These are phyloP conservation scores for Leucophenga maculata DNA, from an alignment of 2,888 invertebrate species.

Conservation along the genomic window DNA sequence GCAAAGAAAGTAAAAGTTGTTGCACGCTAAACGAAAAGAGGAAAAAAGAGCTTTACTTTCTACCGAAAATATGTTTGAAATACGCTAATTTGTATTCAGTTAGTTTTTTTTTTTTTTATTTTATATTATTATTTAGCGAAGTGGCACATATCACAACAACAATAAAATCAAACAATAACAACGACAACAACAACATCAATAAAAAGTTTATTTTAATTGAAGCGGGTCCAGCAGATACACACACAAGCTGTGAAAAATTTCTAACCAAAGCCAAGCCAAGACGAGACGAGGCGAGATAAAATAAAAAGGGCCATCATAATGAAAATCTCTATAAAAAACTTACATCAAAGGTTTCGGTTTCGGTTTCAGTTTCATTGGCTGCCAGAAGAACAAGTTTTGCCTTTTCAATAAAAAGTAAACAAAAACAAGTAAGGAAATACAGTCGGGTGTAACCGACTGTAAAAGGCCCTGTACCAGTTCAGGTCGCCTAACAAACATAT, in stretches of 20 bases:
- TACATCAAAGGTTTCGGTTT: slow-evolving; percentile 14
- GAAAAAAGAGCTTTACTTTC: slow-evolving; percentile 60
- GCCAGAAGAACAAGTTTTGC: neutral
- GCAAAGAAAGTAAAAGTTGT: slow-evolving; percentile 57
- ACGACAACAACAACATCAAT: neutral
- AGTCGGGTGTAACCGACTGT: too few relatives aligned
- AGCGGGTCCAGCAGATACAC: neutral
- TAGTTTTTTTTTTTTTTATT: slow-evolving; percentile 35
- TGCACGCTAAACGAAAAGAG: slow-evolving; percentile 36
- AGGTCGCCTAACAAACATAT: too few relatives aligned
- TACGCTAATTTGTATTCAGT: slow-evolving; percentile 60
- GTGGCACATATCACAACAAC: too few relatives aligned
- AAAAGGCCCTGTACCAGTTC: too few relatives aligned
- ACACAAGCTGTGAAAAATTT: slow-evolving; percentile 7
- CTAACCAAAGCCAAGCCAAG: slow-evolving; percentile 30
- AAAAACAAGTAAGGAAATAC: too few relatives aligned
- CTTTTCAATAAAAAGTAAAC: slow-evolving; percentile 25
- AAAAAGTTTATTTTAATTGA: slow-evolving; percentile 16
- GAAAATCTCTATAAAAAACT: neutral
- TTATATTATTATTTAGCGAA: too few relatives aligned
- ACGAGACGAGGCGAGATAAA: slow-evolving; percentile 18
- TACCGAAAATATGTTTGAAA: slow-evolving; percentile 59
- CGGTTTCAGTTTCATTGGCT: too few relatives aligned
- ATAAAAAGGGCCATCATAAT: slow-evolving; percentile 11
- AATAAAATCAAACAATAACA: neutral